Evolutionary conservation across 1,140 invertebrate species (phyloP).

Genomic region (Ectropis grisescens): DNA sequence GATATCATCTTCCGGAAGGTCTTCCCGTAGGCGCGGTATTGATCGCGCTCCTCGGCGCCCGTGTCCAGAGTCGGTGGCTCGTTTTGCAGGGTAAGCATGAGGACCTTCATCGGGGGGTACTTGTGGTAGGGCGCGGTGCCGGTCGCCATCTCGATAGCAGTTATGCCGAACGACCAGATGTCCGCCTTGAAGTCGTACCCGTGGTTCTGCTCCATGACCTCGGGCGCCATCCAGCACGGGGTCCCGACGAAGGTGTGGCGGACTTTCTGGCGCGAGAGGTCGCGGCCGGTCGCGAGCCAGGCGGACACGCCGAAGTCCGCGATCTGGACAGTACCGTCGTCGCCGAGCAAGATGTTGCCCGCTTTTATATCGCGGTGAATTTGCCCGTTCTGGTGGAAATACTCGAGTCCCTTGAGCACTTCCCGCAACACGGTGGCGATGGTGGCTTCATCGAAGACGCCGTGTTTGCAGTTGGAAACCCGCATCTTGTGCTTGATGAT

Average conservation of each 20-base stretch:
- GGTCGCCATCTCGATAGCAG: conserved; percentile 98
- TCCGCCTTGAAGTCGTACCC: conserved; percentile 99
- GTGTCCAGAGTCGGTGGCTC: conserved; percentile 95
- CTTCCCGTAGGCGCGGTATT: conserved; percentile 98
- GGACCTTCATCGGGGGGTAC: conserved; percentile 99
- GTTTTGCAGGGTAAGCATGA: conserved; percentile 98
- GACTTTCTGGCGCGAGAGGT: conserved; percentile 94
- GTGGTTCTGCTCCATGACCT: conserved; percentile 99
- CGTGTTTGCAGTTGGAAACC: conserved; percentile 92
- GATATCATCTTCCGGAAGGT: conserved; percentile 97
- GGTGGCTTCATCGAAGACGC: conserved; percentile 99
- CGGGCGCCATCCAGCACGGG: conserved; percentile 99
- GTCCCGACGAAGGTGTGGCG: conserved; percentile 98
- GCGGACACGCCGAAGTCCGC: conserved; percentile 96
- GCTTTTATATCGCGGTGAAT: conserved; percentile 99
- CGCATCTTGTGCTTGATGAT: conserved; percentile 98
- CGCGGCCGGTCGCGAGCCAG: conserved; percentile 92
- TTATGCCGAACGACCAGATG: conserved; percentile 99
- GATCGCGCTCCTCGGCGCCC: conserved; percentile 94
- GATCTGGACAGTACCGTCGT: conserved; percentile 98
- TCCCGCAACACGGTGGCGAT: conserved; percentile 98
- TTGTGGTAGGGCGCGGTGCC: conserved; percentile 99
- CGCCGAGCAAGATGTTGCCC: conserved; percentile 97
- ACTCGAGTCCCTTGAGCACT: conserved; percentile 98
- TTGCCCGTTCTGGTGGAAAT: conserved; percentile 99